phyloP scores from a whole-genome alignment of 2,797 vertebrate genomes.

The Loris lydekkerianus region DNA sequence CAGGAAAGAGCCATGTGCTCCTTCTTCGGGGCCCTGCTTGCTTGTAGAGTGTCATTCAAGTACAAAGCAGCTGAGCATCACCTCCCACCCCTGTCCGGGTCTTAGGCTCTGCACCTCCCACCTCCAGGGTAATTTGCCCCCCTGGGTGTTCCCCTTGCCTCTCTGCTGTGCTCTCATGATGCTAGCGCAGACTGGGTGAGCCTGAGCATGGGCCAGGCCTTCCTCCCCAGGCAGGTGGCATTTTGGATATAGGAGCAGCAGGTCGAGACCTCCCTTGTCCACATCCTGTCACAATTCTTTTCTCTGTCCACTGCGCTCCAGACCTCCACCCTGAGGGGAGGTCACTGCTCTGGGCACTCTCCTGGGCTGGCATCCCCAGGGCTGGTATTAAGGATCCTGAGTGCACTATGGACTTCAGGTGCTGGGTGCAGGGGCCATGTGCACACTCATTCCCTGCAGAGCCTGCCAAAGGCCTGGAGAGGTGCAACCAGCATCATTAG shows the following conservation, averaged over 20 bases:
- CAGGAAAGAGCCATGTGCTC: neutral
- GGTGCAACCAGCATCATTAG: neutral
- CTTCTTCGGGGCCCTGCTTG: neutral
- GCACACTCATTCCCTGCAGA: neutral
- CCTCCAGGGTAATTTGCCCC: too few relatives aligned
- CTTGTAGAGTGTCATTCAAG: too few relatives aligned
- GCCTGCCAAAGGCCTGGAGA: too few relatives aligned
- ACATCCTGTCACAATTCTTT: neutral
- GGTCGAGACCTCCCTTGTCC: neutral
- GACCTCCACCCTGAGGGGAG: neutral
- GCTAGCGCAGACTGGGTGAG: neutral
- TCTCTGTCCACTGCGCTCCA: neutral
- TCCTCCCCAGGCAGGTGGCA: neutral
- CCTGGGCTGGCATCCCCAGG: neutral
- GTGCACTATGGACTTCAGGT: neutral
- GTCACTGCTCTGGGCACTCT: neutral
- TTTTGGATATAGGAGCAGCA: neutral
- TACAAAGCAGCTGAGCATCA: neutral
- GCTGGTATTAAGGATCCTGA: neutral
- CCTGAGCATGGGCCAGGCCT: neutral
- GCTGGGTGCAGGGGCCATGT: neutral
- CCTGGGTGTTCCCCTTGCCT: neutral
- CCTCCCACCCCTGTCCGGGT: neutral
- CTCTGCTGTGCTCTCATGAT: neutral
- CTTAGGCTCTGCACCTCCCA: neutral